Percentiles rank a stretch among this genome's conserved stretches.
Conservation (phyloP, 2,797 vertebrate genomes). For the Todus mexicanus region DNA sequence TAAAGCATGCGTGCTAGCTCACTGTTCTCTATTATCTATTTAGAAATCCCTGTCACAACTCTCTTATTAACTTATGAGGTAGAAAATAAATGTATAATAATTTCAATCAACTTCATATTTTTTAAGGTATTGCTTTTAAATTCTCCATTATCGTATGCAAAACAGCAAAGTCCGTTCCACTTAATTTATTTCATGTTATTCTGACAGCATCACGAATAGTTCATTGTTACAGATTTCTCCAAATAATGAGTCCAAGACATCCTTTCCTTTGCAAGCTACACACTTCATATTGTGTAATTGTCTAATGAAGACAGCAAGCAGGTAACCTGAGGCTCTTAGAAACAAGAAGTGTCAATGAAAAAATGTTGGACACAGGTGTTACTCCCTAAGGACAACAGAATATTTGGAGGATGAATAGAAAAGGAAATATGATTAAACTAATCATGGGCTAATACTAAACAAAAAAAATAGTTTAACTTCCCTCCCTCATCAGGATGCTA, state of each 20-base stretch:
- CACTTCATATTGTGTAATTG: not conserved
- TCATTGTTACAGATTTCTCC: constrained; percentile 16
- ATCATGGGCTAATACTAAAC: not conserved
- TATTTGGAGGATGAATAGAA: not conserved
- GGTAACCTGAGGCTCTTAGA: not conserved
- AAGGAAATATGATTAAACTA: not conserved
- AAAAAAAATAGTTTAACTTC: not conserved
- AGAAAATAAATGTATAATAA: constrained; percentile 65
- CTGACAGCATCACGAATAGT: constrained; percentile 37
- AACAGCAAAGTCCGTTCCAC: constrained; percentile 30
- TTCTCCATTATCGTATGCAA: constrained; percentile 18
- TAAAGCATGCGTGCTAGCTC: not conserved
- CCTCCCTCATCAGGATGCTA: not conserved
- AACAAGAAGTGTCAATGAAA: not conserved
- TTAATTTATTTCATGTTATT: constrained; percentile 43
- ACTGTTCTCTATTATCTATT: constrained; percentile 38
- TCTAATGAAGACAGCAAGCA: not conserved
- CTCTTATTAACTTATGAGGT: constrained; percentile 33
- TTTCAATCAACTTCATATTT: constrained; percentile 56
- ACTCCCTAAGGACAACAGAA: not conserved
- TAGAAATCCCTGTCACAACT: constrained; percentile 48
- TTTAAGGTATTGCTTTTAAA: constrained; percentile 24
- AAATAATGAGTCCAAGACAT: constrained; percentile 29
- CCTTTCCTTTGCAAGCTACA: not conserved
- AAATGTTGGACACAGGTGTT: not conserved